Percentiles rank a stretch among this genome's conserved stretches.
phyloP scores from a whole-genome alignment of 2,113 vertebrate genomes.

The Spilogale gracilis region DNA sequence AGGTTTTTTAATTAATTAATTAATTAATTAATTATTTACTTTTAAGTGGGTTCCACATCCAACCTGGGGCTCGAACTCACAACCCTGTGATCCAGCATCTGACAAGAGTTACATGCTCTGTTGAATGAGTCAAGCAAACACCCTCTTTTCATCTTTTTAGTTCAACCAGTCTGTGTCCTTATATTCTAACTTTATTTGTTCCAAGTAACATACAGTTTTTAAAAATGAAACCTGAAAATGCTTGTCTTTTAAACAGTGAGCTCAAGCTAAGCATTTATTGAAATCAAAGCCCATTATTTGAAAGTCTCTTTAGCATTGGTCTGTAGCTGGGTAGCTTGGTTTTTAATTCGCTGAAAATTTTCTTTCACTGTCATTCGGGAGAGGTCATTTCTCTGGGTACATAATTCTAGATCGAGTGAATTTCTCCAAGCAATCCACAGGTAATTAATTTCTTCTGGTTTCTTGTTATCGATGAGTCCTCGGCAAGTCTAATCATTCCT shows the following conservation, averaged over 20 bases:
- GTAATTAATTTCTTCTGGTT: background rate
- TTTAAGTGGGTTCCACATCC: background rate
- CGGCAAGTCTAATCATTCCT: background rate
- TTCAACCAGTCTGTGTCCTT: background rate
- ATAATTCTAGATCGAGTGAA: background rate
- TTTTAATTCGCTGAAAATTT: constrained; percentile 1
- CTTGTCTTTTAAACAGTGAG: background rate
- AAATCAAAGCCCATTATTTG: background rate
- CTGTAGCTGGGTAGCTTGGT: background rate
- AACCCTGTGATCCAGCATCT: background rate
- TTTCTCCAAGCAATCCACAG: background rate
- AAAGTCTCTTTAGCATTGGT: background rate
- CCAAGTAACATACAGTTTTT: background rate
- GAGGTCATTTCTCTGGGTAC: background rate
- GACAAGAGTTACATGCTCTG: background rate
- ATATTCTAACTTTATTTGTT: background rate
- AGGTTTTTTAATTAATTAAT: background rate
- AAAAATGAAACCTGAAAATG: background rate
- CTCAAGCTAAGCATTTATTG: background rate
- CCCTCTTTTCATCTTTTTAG: background rate
- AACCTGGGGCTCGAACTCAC: background rate
- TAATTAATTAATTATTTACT: background rate
- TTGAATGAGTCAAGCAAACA: background rate
- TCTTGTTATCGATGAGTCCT: background rate
- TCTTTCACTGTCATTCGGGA: background rate